Conservation (phyloP, 2,888 invertebrate species). For the Auanema sp. region DNA sequence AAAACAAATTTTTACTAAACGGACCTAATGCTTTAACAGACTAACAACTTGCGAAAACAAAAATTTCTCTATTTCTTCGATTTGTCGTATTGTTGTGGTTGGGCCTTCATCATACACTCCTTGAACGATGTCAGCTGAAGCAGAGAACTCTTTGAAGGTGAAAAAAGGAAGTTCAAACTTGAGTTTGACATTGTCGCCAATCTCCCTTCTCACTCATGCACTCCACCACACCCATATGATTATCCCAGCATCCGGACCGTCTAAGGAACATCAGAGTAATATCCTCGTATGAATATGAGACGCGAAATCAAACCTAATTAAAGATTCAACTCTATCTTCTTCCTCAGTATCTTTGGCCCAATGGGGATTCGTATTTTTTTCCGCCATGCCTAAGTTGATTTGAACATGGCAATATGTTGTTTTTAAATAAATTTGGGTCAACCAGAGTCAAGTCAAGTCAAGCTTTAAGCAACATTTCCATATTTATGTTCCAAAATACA, state of each 20-base stretch:
- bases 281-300: not conserved
- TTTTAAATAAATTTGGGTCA: too few relatives aligned
- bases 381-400: too few relatives aligned
- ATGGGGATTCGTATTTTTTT: slow-evolving; percentile 12
- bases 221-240: slow-evolving; percentile 50
- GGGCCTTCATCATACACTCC: slow-evolving; percentile 8
- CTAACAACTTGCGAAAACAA: not conserved
- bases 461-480: too few relatives aligned
- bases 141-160: too few relatives aligned
- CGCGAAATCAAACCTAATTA: slow-evolving; percentile 34
- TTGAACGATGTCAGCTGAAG: slow-evolving; percentile 10
- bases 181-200: slow-evolving; percentile 55
- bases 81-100: not conserved
- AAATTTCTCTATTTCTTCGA: not conserved
- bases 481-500: too few relatives aligned
- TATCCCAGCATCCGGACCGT: slow-evolving; percentile 55
- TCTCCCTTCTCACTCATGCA: slow-evolving; percentile 57
- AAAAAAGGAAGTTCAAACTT: too few relatives aligned
- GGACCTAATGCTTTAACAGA: too few relatives aligned
- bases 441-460: too few relatives aligned
- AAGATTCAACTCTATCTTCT: slow-evolving; percentile 53
- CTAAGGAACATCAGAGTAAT: slow-evolving; percentile 13
- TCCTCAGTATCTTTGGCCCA: slow-evolving; percentile 45
- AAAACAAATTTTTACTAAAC: slow-evolving; percentile 1
- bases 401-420: too few relatives aligned